phyloP scores from a whole-genome alignment of 2,113 vertebrate species.

The Marcusenius ussheri region DNA sequence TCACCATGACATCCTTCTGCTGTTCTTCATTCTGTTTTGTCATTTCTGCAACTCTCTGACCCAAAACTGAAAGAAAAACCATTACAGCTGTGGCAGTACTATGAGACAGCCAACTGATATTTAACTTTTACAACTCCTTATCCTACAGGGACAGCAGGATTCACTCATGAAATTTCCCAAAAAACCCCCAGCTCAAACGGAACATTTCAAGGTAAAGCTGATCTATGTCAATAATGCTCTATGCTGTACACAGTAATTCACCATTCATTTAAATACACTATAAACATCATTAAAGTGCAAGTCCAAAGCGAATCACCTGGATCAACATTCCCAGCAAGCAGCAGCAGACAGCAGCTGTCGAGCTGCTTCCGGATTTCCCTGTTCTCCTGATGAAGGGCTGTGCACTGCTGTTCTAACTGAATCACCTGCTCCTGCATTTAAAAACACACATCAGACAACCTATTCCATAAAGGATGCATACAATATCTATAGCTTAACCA shows the following conservation, averaged over 20 bases:
- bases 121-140: not conserved
- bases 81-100: too few species aligned
- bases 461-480: not conserved
- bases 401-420: slow-evolving; percentile 47
- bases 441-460: not conserved
- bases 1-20: slow-evolving; percentile 54
- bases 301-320: slow-evolving; percentile 33
- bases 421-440: slow-evolving; percentile 46
- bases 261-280: not conserved
- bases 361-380: slow-evolving; percentile 49
- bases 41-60: slow-evolving; percentile 47
- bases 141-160: not conserved
- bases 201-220: not conserved
- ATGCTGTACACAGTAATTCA: not conserved
- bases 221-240: not conserved
- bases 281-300: not conserved
- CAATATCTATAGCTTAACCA: not conserved
- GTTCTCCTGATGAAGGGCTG: slow-evolving; percentile 50
- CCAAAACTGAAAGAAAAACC: slow-evolving; percentile 47
- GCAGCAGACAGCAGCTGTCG: slow-evolving; percentile 49
- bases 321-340: slow-evolving; percentile 46
- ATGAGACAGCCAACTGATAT: not conserved
- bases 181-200: not conserved
- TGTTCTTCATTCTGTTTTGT: slow-evolving; percentile 42
- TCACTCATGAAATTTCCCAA: not conserved